Percentiles rank a stretch among this genome's conserved stretches.
These are phyloP conservation scores for Macrostomum cliftonense DNA, from an alignment of 2,888 invertebrate genomes.

Conservation along the genomic window DNA sequence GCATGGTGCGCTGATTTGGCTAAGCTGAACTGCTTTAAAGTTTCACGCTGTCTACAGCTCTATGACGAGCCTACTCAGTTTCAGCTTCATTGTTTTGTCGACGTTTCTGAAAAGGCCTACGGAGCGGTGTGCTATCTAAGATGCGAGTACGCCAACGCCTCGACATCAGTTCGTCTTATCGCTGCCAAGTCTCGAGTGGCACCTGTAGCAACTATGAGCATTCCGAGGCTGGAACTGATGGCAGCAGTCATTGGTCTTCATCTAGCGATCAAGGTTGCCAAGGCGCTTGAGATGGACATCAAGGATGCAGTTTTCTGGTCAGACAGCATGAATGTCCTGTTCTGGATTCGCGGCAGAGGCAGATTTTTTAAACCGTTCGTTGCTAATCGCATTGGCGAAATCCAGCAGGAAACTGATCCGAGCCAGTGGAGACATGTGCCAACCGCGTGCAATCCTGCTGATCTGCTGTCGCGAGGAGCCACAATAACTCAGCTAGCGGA, in stretches of 20 bases:
- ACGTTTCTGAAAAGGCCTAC: slow-evolving; percentile 5
- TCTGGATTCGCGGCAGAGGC: slow-evolving; percentile 4
- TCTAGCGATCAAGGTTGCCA: background rate
- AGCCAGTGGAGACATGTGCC: slow-evolving; percentile 7
- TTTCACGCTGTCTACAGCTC: background rate
- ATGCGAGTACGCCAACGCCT: background rate
- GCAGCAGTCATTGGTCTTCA: slow-evolving; percentile 2
- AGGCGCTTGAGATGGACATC: background rate
- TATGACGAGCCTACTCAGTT: no score
- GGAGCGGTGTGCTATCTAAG: slow-evolving; percentile 2
- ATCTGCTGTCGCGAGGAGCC: slow-evolving; percentile 4
- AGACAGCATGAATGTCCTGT: slow-evolving; percentile 9
- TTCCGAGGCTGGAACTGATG: slow-evolving; percentile 6
- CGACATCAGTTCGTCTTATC: background rate
- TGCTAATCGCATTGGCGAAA: slow-evolving; percentile 7
- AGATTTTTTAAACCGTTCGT: slow-evolving; percentile 9
- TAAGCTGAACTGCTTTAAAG: background rate
- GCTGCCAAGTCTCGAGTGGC: slow-evolving; percentile 4
- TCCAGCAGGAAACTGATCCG: slow-evolving; percentile 5
- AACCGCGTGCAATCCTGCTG: slow-evolving; percentile 9
- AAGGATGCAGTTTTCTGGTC: slow-evolving; percentile 6
- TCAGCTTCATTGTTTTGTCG: slow-evolving; percentile 1
- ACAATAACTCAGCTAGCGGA: slow-evolving; percentile 1
- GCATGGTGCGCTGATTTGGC: background rate
- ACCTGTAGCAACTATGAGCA: slow-evolving; percentile 1